Evolutionary conservation across 2,797 vertebrate species (phyloP).

Genomic region (Phylloscopus collybita): DNA sequence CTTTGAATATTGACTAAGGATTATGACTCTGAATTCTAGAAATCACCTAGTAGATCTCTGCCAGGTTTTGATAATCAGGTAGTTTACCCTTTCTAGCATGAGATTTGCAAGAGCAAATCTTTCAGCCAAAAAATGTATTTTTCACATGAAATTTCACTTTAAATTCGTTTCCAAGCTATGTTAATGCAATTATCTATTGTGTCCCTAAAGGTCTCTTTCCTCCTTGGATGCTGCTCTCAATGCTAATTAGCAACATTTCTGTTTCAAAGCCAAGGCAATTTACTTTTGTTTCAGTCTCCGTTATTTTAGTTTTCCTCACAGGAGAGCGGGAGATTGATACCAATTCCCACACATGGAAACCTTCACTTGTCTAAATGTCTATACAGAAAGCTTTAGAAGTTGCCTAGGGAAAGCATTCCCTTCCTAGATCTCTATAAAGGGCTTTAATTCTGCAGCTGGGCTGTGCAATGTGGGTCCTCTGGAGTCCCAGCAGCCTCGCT

Average conservation of each 20-base stretch:
- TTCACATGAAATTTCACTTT: background rate
- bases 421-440: background rate
- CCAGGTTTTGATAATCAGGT: background rate
- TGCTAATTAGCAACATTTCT: background rate
- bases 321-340: background rate
- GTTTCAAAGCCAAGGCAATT: background rate
- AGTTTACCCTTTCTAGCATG: background rate
- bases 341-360: background rate
- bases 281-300: background rate
- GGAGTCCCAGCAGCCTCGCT: background rate
- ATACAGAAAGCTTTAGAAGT: background rate
- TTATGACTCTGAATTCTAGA: background rate
- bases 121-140: background rate
- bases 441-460: background rate
- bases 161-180: background rate
- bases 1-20: background rate
- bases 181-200: background rate
- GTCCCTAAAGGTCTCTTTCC: background rate
- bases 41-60: background rate
- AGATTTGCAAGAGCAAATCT: background rate
- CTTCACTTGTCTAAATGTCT: background rate
- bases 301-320: background rate
- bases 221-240: background rate
- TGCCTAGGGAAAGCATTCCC: background rate
- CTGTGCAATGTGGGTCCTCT: too few species aligned